Evolutionary conservation across 1,140 invertebrate genomes (phyloP), one percentile per base, ranked within the genome.

Genomic region (Agraylea sexmaculata): DNA sequence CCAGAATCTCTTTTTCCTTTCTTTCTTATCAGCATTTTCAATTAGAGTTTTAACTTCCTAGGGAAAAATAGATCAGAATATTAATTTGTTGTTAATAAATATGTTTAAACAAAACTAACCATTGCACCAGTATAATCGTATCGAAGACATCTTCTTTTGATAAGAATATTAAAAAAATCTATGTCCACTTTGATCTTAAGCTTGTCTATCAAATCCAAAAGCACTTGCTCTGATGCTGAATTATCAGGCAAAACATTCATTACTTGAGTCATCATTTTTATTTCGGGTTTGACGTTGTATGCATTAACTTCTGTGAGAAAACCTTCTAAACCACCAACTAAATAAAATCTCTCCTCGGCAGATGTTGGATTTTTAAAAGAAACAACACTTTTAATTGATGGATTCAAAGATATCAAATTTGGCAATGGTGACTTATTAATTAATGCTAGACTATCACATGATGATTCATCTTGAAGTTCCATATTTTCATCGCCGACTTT

Each of bases 141-240:
- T 48, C 82, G 62, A 42, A 75, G 60, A 52, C 73, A 77, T 37
- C 83, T 68, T 54, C 77, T 85, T 52, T 81, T 87, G 33, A 94
- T 90, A 11, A 93, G 60, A 55, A 83, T 73, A 60, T 93, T 95
- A 50, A 75, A 89, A 55, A 92, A 89, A 54, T 77, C 75, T 23
- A 83, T 72, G 62, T 93, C 87, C 1, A 77, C 60, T 49, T 68
- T 68, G 0, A 89, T 54, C 10, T 69, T 60, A 22, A 64, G 57
- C 36, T 62, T 53, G 35, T 72, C 68, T 53, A 89, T 73, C 16
- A 69, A 54, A 23, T 54, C 45, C 4, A 87, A 44, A 5, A 87
- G 50, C 46, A 74, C 64, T 46, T 77, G 63, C 60, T 93, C 88
- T 19, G 73, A 70, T 30, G 68, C 56, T 37, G 55, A 52, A 20